These are phyloP conservation scores for Colletes gigas DNA, from an alignment of 1,140 invertebrate species.

Conservation along the genomic window DNA sequence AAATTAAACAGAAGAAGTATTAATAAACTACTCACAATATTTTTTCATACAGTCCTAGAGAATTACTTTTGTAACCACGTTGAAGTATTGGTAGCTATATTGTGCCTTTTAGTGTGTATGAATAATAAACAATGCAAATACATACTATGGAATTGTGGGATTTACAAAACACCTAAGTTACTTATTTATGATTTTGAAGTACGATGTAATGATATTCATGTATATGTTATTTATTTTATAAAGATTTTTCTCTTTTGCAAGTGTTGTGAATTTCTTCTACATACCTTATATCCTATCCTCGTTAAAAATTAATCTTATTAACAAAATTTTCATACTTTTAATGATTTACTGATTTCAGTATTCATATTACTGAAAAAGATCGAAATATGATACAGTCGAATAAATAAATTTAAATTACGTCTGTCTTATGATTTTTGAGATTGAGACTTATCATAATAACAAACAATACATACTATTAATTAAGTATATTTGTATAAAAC, in stretches of 20 bases:
- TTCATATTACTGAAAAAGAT: too few relatives aligned
- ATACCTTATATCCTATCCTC: not conserved
- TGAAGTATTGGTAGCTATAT: constrained; percentile 79
- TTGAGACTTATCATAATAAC: too few relatives aligned
- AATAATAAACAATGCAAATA: constrained; percentile 77
- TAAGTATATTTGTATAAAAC: too few relatives aligned
- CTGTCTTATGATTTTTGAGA: too few relatives aligned
- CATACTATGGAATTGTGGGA: constrained; percentile 76
- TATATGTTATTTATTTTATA: constrained; percentile 79
- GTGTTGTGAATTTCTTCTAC: constrained; percentile 19
- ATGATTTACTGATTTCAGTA: too few relatives aligned
- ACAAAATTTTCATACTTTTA: too few relatives aligned
- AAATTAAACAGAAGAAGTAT: constrained; percentile 56
- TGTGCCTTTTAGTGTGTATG: constrained; percentile 80
- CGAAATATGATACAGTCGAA: too few relatives aligned
- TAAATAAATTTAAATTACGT: too few relatives aligned
- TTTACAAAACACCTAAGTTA: constrained; percentile 73
- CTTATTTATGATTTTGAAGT: constrained; percentile 76
- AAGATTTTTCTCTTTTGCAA: constrained; percentile 75
- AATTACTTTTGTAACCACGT: constrained; percentile 77
- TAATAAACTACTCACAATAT: constrained; percentile 59
- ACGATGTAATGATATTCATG: constrained; percentile 75
- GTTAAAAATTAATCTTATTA: not conserved
- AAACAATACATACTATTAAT: too few relatives aligned
- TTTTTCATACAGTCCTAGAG: constrained; percentile 59